Conservation (phyloP, 2,888 invertebrate genomes). For the Ecliptopera silaceata region DNA sequence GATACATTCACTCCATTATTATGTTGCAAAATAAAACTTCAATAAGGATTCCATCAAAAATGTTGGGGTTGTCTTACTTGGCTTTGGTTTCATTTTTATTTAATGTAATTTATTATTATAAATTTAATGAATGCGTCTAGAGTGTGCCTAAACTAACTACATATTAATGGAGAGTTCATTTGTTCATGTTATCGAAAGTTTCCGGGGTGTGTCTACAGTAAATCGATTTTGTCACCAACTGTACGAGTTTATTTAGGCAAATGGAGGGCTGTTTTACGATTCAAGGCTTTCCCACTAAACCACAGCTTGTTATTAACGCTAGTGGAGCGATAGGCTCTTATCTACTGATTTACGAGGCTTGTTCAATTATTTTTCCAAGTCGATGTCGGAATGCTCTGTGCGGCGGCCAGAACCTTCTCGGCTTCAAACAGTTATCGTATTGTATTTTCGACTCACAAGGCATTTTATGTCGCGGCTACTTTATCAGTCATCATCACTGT, state of each 20-base stretch:
- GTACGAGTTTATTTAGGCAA: conserved; percentile 36
- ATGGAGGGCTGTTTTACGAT: conserved; percentile 30
- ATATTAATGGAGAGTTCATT: too few relatives aligned
- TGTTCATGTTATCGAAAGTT: background rate
- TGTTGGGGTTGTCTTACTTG: too few relatives aligned
- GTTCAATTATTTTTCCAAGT: conserved; percentile 16
- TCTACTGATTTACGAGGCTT: conserved; percentile 19
- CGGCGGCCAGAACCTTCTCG: background rate
- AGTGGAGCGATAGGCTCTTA: conserved; percentile 15
- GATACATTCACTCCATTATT: too few relatives aligned
- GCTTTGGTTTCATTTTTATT: too few relatives aligned
- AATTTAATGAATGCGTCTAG: too few relatives aligned
- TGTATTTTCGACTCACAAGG: background rate
- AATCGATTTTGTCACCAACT: conserved; percentile 9
- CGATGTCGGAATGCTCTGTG: background rate
- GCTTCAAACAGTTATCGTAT: background rate
- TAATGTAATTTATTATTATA: too few relatives aligned
- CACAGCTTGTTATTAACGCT: conserved; percentile 16
- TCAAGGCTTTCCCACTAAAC: conserved; percentile 16
- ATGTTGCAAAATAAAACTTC: too few relatives aligned
- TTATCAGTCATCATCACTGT: too few relatives aligned
- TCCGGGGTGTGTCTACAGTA: background rate
- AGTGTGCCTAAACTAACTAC: too few relatives aligned
- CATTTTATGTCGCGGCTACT: background rate
- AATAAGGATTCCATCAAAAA: too few relatives aligned